Conservation (phyloP, 2,113 vertebrate genomes). For the Choloepus hoffmanni region DNA sequence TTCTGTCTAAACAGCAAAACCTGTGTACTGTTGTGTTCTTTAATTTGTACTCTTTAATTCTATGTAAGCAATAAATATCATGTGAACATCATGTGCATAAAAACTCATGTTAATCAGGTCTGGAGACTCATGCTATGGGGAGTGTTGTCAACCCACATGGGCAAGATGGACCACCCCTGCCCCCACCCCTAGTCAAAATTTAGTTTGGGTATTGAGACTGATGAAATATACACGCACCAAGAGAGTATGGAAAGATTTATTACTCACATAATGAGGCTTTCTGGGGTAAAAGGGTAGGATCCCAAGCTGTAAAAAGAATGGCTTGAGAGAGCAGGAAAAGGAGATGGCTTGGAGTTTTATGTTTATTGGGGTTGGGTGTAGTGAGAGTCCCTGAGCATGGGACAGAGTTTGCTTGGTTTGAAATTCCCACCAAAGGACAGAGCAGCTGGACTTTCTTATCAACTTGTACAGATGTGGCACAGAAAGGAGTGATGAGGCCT, state of each 20-base stretch:
- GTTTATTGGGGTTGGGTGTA: neutral
- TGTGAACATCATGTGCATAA: neutral
- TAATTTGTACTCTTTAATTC: neutral
- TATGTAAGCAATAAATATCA: neutral
- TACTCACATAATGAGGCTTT: neutral
- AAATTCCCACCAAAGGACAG: neutral
- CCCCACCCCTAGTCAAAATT: neutral
- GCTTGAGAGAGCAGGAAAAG: neutral
- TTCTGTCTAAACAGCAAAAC: neutral
- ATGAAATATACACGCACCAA: neutral
- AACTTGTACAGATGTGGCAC: neutral
- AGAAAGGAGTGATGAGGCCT: neutral
- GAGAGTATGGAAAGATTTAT: neutral
- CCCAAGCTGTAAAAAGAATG: neutral
- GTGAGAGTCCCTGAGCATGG: rapidly evolving
- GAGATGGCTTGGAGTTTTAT: neutral
- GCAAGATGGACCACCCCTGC: neutral
- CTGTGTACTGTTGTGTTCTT: neutral
- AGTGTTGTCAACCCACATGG: neutral
- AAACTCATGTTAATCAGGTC: neutral
- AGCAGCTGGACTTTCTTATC: neutral
- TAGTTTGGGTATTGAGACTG: neutral
- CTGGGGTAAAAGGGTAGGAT: neutral
- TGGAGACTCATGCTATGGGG: neutral
- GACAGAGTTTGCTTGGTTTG: neutral